Evolutionary conservation across 2,888 invertebrate genomes (phyloP), one percentile per base, ranked within the genome.

Genomic region (Theristus sp.): DNA sequence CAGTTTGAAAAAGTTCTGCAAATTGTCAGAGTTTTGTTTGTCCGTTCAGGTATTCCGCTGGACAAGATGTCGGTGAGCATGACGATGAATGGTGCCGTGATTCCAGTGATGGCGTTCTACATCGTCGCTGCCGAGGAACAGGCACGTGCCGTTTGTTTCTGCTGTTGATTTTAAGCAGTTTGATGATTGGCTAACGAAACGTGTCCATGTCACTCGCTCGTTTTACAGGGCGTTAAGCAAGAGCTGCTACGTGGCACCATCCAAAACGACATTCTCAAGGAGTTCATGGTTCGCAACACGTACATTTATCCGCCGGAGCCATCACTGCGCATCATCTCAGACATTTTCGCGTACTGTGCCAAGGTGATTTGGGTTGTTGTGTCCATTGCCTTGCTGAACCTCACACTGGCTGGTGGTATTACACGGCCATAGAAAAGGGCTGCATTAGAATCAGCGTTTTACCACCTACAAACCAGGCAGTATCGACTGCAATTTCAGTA

Each of bases 11-110:
- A 38, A 38, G 38, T 38, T 38, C 20, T 38, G 10, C 38, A n/a
- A n/a, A n/a, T n/a, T 38, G 10, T 20, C 38, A 38, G 20, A 38
- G 38, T 38, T 38, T 38, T 20, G 38, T 38, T 38, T 10, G 38
- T 38, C 10, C 20, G 10, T 46, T 70, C 80, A 49, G 81, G 76
- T 10, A 81, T 81, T 60, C 79, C 80, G 0, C 72, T 81, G 52
- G 77, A 77, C 60, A 78, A 80, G 67, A 80, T 82, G 70, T 80
- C 80, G 20, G 81, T 81, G 1, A 81, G 81, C 1, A 81, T 81
- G 81, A 81, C 81, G 1, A 82, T 81, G 81, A 81, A 82, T 69
- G 81, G 81, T 3, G 81, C 81, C 31, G 81, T 81, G 24, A 72
- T 78, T 61, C 78, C 78, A 2, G 74, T 81, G 22, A 69, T 81